phyloP scores from a whole-genome alignment of 1,140 invertebrate genomes.

The Mizuhopecten yessoensis region DNA sequence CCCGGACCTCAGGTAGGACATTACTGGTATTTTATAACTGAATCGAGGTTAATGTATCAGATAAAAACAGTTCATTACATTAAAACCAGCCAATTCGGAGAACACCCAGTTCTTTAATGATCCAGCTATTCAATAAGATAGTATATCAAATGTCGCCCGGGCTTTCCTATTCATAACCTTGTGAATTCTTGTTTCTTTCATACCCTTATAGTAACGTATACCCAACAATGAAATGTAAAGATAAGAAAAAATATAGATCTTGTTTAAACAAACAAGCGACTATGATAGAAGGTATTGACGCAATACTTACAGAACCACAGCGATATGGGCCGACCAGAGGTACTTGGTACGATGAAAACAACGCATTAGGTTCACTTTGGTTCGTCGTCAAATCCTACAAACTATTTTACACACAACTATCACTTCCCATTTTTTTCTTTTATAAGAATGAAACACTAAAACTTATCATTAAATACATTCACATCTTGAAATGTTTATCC shows the following conservation, averaged over 20 bases:
- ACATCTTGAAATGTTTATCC: constrained; percentile 28
- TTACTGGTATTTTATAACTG: not conserved
- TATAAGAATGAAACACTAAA: constrained; percentile 25
- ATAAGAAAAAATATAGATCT: constrained; percentile 35
- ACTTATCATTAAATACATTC: constrained; percentile 33
- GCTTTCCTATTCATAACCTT: constrained; percentile 4
- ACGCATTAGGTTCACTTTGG: not conserved
- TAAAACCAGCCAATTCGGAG: not conserved
- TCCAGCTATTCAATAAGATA: not conserved
- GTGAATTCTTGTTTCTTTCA: not conserved
- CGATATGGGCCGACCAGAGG: not conserved
- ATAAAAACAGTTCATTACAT: constrained; percentile 13
- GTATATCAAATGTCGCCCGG: not conserved
- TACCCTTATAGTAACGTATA: not conserved
- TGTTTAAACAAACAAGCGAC: not conserved
- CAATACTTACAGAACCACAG: not conserved
- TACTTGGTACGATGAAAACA: not conserved
- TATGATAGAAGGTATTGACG: constrained; percentile 12
- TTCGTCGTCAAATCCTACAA: constrained; percentile 11
- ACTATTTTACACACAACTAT: not conserved
- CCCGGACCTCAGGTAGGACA: not conserved
- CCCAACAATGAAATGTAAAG: not conserved
- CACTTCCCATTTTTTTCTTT: constrained; percentile 16
- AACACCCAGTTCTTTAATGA: not conserved
- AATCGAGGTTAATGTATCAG: not conserved